These are phyloP conservation scores for Theonella swinhoei DNA, from an alignment of 37 sponge, comb jelly and placozoan species.

Conservation along the genomic window DNA sequence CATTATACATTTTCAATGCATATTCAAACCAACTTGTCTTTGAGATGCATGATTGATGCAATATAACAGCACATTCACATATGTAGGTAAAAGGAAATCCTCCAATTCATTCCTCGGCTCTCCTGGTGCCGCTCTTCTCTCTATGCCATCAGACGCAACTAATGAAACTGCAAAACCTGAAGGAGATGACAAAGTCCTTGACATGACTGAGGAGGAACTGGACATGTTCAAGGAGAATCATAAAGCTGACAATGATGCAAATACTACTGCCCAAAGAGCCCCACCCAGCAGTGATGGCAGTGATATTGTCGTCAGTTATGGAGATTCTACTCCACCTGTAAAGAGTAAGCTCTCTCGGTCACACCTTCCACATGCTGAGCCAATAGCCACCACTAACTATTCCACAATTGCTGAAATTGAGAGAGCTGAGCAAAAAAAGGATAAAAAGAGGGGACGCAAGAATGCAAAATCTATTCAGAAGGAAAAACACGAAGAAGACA, in stretches of 20 bases:
- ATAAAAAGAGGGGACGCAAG: conserved; percentile 22
- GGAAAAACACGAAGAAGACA: background rate
- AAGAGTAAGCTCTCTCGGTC: background rate
- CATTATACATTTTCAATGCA: no score
- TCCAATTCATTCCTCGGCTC: background rate
- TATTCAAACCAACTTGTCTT: no score
- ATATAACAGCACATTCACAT: no score
- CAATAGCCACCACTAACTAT: conserved; percentile 20
- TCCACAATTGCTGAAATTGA: conserved; percentile 38
- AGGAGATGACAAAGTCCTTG: background rate
- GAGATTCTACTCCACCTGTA: background rate
- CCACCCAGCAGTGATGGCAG: conserved; percentile 6
- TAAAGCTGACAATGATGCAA: background rate
- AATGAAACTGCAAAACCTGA: background rate
- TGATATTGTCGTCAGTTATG: conserved; percentile 33
- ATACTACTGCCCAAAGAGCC: background rate
- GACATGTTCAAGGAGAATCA: background rate
- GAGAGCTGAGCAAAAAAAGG: background rate
- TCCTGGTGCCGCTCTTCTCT: background rate
- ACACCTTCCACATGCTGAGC: background rate
- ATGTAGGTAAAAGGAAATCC: background rate
- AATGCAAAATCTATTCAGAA: conserved; percentile 53
- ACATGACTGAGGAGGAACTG: conserved; percentile 20
- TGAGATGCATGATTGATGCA: no score
- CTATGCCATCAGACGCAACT: background rate